phyloP scores from a whole-genome alignment of 2,797 vertebrate genomes.

The Rhadinocentrus ornatus region DNA sequence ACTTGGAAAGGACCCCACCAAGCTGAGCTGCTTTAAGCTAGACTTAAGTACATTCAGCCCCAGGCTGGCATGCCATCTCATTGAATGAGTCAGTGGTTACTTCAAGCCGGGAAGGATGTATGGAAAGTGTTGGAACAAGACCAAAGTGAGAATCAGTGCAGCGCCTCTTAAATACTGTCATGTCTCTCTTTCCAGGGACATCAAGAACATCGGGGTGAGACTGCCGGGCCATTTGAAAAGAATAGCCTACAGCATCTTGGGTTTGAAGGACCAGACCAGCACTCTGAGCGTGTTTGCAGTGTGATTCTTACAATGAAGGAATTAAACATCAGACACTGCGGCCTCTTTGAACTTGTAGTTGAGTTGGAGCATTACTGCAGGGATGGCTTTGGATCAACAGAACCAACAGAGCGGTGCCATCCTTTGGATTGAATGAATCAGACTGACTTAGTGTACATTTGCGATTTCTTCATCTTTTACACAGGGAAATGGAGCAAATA shows the following conservation, averaged over 20 bases:
- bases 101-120: constrained; percentile 56
- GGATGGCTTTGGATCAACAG: constrained; percentile 62
- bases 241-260: constrained; percentile 94
- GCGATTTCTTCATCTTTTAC: constrained; percentile 67
- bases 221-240: constrained; percentile 95
- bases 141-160: constrained; percentile 38
- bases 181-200: constrained; percentile 84
- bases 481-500: constrained; percentile 60
- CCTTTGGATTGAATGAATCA: constrained; percentile 53
- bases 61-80: constrained; percentile 33
- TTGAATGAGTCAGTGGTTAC: constrained; percentile 49
- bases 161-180: constrained; percentile 31
- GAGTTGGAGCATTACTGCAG: constrained; percentile 71
- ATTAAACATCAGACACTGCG: constrained; percentile 54
- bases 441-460: constrained; percentile 70
- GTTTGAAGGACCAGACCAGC: constrained; percentile 92
- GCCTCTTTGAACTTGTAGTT: constrained; percentile 72
- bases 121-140: constrained; percentile 37
- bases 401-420: constrained; percentile 53
- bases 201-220: constrained; percentile 92
- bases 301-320: constrained; percentile 66
- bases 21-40: constrained; percentile 17
- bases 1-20: constrained; percentile 35
- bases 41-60: constrained; percentile 29
- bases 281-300: constrained; percentile 88